Evolutionary conservation across 2,113 vertebrate genomes (phyloP).

Genomic region (Probosciger aterrimus): DNA sequence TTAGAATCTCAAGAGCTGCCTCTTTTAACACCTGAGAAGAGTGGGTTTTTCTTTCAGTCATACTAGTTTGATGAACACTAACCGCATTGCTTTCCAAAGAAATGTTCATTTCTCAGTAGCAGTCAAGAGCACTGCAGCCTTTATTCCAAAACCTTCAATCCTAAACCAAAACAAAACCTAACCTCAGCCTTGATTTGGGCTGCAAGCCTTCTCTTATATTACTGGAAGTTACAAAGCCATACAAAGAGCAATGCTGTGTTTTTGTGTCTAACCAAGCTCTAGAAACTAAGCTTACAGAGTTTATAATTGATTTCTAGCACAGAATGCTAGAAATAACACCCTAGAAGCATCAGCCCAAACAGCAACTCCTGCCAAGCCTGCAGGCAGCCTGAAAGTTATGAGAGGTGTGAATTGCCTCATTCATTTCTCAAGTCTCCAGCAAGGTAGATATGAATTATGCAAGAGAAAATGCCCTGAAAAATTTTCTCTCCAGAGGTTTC

Average conservation of each 20-base stretch:
- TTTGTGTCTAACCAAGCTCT: background rate
- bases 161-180: background rate
- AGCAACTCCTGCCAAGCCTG: background rate
- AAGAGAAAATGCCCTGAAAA: background rate
- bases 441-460: background rate
- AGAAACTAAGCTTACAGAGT: background rate
- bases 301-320: background rate
- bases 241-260: background rate
- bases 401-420: slow-evolving; percentile 9
- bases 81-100: background rate
- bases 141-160: background rate
- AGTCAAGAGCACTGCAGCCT: background rate
- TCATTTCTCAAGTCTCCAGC: background rate
- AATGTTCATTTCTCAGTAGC: background rate
- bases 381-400: background rate
- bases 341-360: background rate
- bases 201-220: background rate
- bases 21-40: background rate
- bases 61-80: background rate
- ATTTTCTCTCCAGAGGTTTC: background rate
- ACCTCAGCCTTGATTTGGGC: background rate
- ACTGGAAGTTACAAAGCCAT: background rate
- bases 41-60: background rate
- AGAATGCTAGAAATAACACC: background rate
- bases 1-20: background rate